Evolutionary conservation across 2,888 invertebrate species (phyloP).

Genomic region (Drosophila paranaensis): DNA sequence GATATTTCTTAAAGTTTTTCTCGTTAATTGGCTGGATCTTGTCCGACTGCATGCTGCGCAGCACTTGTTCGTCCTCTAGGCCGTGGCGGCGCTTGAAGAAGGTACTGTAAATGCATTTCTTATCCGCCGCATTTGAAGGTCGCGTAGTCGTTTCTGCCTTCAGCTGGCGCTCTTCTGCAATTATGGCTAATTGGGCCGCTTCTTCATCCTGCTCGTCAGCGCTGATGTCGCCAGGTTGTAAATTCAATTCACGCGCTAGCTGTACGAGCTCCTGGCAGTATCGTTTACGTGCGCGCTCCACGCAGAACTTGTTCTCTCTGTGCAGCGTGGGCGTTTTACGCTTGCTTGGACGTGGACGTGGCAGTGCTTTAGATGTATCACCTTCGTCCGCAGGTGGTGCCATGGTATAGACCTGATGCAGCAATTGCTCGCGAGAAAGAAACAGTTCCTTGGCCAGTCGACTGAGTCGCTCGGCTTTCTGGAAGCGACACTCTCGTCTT

Average conservation of each 20-base stretch:
- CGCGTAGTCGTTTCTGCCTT: slow-evolving; percentile 33
- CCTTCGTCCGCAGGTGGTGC: slow-evolving; percentile 86
- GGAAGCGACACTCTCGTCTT: slow-evolving; percentile 89
- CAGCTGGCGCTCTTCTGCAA: slow-evolving; percentile 42
- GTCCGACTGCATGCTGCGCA: slow-evolving; percentile 65
- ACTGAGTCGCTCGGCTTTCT: slow-evolving; percentile 86
- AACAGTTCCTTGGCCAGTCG: slow-evolving; percentile 88
- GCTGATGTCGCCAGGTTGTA: slow-evolving; percentile 85
- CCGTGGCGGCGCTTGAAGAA: slow-evolving; percentile 72
- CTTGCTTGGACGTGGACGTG: slow-evolving; percentile 52
- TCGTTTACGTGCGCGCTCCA: slow-evolving; percentile 86
- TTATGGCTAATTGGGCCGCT: slow-evolving; percentile 24
- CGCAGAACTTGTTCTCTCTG: slow-evolving; percentile 85
- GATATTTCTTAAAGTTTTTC: slow-evolving; percentile 86
- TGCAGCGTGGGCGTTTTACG: slow-evolving; percentile 81
- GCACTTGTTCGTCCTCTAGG: slow-evolving; percentile 72
- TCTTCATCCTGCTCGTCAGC: slow-evolving; percentile 86
- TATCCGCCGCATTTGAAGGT: slow-evolving; percentile 68
- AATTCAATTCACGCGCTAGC: slow-evolving; percentile 89
- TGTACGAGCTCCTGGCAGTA: slow-evolving; percentile 88
- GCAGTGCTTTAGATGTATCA: slow-evolving; percentile 24
- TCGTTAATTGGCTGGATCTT: slow-evolving; percentile 70
- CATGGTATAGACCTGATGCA: slow-evolving; percentile 88
- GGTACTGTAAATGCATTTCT: slow-evolving; percentile 81
- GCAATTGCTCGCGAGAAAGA: slow-evolving; percentile 89